A percentile compares a stretch with the other conserved stretches of the same genome.
Conservation (phyloP, 2,888 invertebrate genomes). For the Dynastes hyllus region DNA sequence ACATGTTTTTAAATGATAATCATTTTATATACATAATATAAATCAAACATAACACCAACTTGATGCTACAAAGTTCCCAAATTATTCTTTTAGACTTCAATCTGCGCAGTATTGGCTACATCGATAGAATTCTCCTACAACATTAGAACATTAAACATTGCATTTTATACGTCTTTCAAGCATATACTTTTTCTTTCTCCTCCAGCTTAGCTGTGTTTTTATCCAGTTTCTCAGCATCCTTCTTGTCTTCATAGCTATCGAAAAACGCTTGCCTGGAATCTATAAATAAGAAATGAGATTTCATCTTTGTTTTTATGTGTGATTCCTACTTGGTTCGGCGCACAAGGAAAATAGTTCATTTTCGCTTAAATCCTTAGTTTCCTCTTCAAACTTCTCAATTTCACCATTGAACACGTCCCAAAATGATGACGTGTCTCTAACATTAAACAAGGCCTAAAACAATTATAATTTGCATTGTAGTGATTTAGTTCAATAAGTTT, state of each 20-base stretch:
- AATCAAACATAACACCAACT: constrained; percentile 18
- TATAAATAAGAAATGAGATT: constrained; percentile 56
- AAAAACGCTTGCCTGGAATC: constrained; percentile 64
- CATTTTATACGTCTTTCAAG: not conserved
- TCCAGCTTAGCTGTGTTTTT: constrained; percentile 21
- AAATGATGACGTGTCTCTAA: constrained; percentile 78
- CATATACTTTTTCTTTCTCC: constrained; percentile 18
- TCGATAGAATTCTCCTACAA: constrained; percentile 41
- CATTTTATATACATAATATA: constrained; percentile 40
- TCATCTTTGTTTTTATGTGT: constrained; percentile 5
- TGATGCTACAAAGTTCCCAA: constrained; percentile 30
- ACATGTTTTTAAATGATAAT: constrained; percentile 2
- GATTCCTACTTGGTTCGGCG: constrained; percentile 75
- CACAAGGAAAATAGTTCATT: constrained; percentile 77
- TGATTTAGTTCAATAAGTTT: not conserved
- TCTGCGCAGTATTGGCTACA: constrained; percentile 32
- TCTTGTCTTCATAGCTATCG: constrained; percentile 59
- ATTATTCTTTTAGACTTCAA: constrained; percentile 20
- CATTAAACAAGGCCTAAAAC: constrained; percentile 77
- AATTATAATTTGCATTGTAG: constrained; percentile 6
- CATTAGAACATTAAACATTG: not conserved
- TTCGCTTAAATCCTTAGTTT: constrained; percentile 77
- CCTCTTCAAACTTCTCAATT: constrained; percentile 79
- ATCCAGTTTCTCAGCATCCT: constrained; percentile 56
- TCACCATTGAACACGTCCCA: constrained; percentile 83